A percentile compares a stretch with the other conserved stretches of the same genome.
These are phyloP conservation scores for Sakesphorus luctuosus DNA, from an alignment of 2,113 vertebrate genomes.

Conservation along the genomic window DNA sequence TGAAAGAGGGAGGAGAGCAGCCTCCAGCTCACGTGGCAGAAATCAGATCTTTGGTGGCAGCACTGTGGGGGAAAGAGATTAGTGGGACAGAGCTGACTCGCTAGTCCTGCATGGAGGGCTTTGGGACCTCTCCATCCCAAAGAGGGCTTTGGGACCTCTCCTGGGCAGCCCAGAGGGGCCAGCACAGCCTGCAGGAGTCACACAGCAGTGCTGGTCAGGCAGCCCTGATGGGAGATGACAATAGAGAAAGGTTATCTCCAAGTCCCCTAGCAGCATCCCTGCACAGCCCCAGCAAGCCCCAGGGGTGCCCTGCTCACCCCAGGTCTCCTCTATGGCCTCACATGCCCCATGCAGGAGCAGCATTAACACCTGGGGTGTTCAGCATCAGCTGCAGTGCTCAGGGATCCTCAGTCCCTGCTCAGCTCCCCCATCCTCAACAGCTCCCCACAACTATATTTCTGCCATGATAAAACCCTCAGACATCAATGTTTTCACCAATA, in stretches of 20 bases:
- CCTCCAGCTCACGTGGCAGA: background rate
- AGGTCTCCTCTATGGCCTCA: background rate
- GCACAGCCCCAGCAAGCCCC: background rate
- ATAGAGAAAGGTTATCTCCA: background rate
- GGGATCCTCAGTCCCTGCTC: background rate
- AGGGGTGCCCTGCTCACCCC: background rate
- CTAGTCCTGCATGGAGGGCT: background rate
- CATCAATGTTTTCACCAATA: background rate
- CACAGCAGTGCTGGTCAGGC: background rate
- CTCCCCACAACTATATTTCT: background rate
- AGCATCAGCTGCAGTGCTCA: background rate
- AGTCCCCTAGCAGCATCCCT: background rate
- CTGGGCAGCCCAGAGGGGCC: background rate
- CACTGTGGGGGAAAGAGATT: background rate
- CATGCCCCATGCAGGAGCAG: background rate
- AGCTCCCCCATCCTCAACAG: background rate
- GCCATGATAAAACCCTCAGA: background rate
- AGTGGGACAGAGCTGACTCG: rapidly evolving
- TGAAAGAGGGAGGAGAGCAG: background rate
- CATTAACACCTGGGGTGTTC: background rate
- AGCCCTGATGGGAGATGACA: background rate
- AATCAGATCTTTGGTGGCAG: background rate
- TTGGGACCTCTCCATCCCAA: background rate
- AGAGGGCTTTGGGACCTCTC: background rate
- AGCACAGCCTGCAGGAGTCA: rapidly evolving